These are phyloP conservation scores for Polydrusus cervinus DNA, from an alignment of 2,888 invertebrate genomes.

Conservation along the genomic window DNA sequence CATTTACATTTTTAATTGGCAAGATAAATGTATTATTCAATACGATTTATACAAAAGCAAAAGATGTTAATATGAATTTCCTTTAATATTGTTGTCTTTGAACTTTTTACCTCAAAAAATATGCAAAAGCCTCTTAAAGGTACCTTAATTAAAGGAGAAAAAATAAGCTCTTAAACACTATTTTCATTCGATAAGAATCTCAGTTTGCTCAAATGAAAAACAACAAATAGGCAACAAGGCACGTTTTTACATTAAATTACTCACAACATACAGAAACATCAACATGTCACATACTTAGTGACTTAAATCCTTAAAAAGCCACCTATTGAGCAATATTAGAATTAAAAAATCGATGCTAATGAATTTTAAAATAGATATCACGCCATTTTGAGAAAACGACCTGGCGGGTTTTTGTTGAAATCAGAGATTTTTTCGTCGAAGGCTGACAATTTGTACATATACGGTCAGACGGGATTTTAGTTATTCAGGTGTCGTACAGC, in stretches of 20 bases:
- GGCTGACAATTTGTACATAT: conserved; percentile 34
- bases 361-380: conserved; percentile 61
- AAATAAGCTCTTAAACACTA: too few species aligned
- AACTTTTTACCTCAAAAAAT: too few species aligned
- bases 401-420: conserved; percentile 28
- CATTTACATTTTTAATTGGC: too few species aligned
- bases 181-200: neutral
- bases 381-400: conserved; percentile 56
- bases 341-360: conserved; percentile 60
- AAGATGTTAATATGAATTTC: too few species aligned
- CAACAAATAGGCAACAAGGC: neutral
- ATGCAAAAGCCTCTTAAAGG: too few species aligned
- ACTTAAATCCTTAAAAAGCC: conserved; percentile 16
- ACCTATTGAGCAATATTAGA: conserved; percentile 51
- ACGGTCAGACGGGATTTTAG: conserved; percentile 38
- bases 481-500: conserved; percentile 36
- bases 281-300: conserved; percentile 9
- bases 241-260: conserved; percentile 17
- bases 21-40: too few species aligned
- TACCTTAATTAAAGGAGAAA: too few species aligned
- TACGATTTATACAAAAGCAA: too few species aligned
- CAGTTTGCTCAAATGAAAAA: neutral
- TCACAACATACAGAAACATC: conserved; percentile 18
- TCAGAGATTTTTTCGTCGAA: conserved; percentile 36
- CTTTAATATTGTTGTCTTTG: too few species aligned